Conservation (phyloP, 1,140 invertebrate species). For the Papilio dardanus region DNA sequence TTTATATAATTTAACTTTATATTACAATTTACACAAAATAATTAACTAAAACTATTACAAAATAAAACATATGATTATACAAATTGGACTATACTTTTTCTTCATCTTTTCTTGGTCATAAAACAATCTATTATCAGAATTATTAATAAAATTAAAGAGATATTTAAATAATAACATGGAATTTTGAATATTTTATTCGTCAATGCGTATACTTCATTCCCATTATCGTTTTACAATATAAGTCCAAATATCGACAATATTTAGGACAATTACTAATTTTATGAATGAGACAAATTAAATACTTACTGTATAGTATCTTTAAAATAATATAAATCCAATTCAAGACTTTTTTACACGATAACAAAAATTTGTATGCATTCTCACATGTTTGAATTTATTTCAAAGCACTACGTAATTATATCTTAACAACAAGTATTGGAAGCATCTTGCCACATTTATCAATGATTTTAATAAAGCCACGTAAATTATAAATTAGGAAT, state of each 20-base stretch:
- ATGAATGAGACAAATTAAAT: neutral
- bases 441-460: constrained; percentile 2
- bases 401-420: neutral
- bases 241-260: neutral
- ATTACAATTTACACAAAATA: too few species aligned
- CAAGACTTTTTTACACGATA: neutral
- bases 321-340: neutral
- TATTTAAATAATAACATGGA: too few species aligned
- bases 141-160: too few species aligned
- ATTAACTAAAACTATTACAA: too few species aligned
- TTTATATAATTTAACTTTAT: too few species aligned
- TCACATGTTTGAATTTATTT: constrained; percentile 17
- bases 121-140: too few species aligned
- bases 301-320: neutral
- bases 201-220: too few species aligned
- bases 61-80: too few species aligned
- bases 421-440: neutral
- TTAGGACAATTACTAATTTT: neutral
- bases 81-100: too few species aligned
- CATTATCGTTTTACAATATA: too few species aligned
- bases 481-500: constrained; percentile 16
- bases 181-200: constrained; percentile 6
- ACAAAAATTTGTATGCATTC: neutral
- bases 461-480: neutral
- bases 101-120: too few species aligned